Conservation (phyloP, 1,140 invertebrate species). For the Nilaparvata lugens region DNA sequence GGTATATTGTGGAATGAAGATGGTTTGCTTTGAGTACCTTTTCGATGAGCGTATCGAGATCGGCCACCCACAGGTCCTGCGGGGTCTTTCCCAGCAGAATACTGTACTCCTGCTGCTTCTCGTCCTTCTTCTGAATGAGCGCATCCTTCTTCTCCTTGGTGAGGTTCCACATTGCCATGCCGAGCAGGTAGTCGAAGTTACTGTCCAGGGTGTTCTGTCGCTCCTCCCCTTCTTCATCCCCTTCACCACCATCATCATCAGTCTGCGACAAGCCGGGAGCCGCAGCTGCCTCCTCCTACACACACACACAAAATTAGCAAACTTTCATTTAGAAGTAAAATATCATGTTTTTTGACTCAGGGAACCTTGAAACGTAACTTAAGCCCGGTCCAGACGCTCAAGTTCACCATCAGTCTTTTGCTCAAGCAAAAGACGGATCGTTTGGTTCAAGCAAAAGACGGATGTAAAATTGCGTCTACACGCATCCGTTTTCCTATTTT, state of each 20-base stretch:
- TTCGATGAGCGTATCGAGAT: constrained; percentile 67
- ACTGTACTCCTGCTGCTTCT: constrained; percentile 66
- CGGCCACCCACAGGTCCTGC: constrained; percentile 75
- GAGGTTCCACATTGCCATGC: constrained; percentile 92
- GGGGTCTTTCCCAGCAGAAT: constrained; percentile 62
- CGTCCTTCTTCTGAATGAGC: constrained; percentile 73
- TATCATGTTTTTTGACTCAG: too few relatives aligned
- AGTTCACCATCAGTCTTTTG: too few relatives aligned
- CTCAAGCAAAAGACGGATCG: too few relatives aligned
- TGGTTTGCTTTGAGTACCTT: constrained; percentile 40
- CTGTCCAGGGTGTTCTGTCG: constrained; percentile 33
- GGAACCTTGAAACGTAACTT: too few relatives aligned
- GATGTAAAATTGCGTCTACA: too few relatives aligned
- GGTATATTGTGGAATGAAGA: neutral
- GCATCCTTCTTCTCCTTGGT: constrained; percentile 92
- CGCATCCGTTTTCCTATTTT: too few relatives aligned
- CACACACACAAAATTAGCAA: too few relatives aligned
- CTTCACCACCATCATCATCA: constrained; percentile 39
- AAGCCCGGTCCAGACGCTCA: too few relatives aligned
- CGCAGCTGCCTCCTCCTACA: neutral
- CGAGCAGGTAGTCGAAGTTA: constrained; percentile 70
- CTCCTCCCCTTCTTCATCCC: constrained; percentile 32
- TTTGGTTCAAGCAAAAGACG: too few relatives aligned
- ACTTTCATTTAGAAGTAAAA: too few relatives aligned
- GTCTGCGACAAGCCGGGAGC: constrained; percentile 24